phyloP scores from a whole-genome alignment of 2,888 invertebrate genomes.

The Drosophila recens region DNA sequence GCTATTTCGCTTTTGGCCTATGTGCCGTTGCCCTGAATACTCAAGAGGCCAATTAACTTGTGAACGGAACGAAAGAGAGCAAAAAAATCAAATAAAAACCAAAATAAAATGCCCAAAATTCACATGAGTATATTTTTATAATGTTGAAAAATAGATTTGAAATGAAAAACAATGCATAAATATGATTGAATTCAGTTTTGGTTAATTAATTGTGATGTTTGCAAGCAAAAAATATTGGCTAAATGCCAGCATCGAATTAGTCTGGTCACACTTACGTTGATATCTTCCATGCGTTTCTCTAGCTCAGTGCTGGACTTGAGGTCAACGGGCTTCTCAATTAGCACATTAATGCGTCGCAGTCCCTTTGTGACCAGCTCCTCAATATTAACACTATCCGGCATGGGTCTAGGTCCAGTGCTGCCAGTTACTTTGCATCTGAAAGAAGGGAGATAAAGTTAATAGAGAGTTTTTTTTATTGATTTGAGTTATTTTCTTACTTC shows the following conservation, averaged over 20 bases:
- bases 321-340: conserved; percentile 84
- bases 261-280: conserved; percentile 82
- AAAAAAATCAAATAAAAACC: conserved; percentile 28
- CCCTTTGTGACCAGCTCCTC: conserved; percentile 84
- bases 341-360: conserved; percentile 83
- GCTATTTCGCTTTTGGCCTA: conserved; percentile 18
- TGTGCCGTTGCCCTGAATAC: conserved; percentile 56
- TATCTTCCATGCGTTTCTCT: conserved; percentile 83
- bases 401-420: conserved; percentile 49
- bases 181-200: conserved; percentile 14
- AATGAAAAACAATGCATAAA: conserved; percentile 5
- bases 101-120: conserved; percentile 21
- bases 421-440: conserved; percentile 68
- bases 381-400: conserved; percentile 78
- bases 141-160: conserved; percentile 16
- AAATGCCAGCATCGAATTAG: conserved; percentile 16
- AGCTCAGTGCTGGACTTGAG: conserved; percentile 80
- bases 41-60: conserved; percentile 80
- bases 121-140: conserved; percentile 45
- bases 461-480: not conserved
- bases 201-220: conserved; percentile 12
- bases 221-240: not conserved
- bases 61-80: conserved; percentile 26
- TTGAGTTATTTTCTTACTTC: conserved; percentile 65
- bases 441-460: not conserved